Evolutionary conservation across 2,888 invertebrate species (phyloP), one percentile per base, ranked within the genome.

Genomic region (Ectemnius cavifrons): DNA sequence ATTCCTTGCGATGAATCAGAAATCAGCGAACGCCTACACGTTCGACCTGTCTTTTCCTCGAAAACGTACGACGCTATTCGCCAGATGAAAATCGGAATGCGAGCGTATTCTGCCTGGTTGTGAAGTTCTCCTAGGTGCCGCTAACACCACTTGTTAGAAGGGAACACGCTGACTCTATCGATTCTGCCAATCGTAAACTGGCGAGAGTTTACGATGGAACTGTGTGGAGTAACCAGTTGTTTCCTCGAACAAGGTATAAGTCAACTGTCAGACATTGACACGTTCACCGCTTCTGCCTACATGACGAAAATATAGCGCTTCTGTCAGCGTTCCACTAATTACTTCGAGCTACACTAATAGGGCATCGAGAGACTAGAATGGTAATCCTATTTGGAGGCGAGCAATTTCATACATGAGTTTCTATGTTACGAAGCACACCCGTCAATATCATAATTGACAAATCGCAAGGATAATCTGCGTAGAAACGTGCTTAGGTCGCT

Each of bases 1-100:
- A 87, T 88, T 83, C 68, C 62, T 20, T 23, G n/a, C 74, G 86
- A 78, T 88, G 86, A 88, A 78, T 87, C 88, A 88, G 82, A 77
- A 59, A 79, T 78, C 71, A 52, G 63, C 61, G 37, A 63, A 75
- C 71, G 73, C 71, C 64, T 71, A 73, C 61, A 23, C 64, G 49
- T 14, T 5, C 23, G 28, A 49, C 56, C 23, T 5, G 37, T 67
- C 57, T 37, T 57, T 14, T 20, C 59, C 45, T 23, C 14, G 72
- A 67, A 81, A 77, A 68, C 28, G 20, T 64, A 28, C 23, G 52
- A 16, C 8, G 13, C 49, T 23, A 23, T 57, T 8, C 47, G 18
- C 8, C 49, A 49, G 57, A 59, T 61, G 58, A 62, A 70, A 67
- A 71, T 63, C 28, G 20, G 45, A 45, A 16, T 13, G 2, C n/a